Base-by-base conservation (phyloP, 2,888 invertebrate genomes). In the Eurois occulta region DNA sequence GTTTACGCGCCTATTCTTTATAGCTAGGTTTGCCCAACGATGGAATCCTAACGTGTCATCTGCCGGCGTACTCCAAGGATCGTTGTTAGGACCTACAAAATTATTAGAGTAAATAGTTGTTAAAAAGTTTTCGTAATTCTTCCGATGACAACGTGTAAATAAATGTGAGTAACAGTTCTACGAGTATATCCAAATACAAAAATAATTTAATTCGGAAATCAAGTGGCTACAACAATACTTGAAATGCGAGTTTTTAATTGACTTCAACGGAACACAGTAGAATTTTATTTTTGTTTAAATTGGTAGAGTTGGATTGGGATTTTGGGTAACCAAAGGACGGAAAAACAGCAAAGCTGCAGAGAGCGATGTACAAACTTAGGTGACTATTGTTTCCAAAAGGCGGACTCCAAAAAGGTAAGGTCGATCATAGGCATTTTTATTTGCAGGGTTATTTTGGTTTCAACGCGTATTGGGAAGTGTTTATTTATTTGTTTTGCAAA, bases 331-430 rank as follows among this genome's bases (percentile, higher is more conserved):
- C 18, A 28, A 52, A 5, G 7, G n/a, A 35, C 21, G 16, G 13
- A 2, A 55, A 65, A 58, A 35, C 18, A 43, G 16, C 16, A 46
- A 65, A 62, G 13, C 35, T 69, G 32, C 52, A n/a, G 60, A 32
- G 60, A 18, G 8, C 18, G 32, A 32, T 60, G 18, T 32, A 18
- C 16, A 32, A 18, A 60, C 32, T 60, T 32, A 60, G 32, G 18
- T 32, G 32, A 60, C 18, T 8, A 32, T 60, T 35, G 48, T 28
- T 41, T 43, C 43, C 24, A 41, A 65, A 18, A 28, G 18, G 16
- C 16, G 41, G 32, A 16, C 64, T 28, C 18, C 38, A 65, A 16
- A 58, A 78, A 78, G 78, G 74, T 78, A 80, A 80, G 80, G 11
- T 52, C 78, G 28, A 24, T 21, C 41, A 8, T 68, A 68, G 68